Percentiles rank a stretch among this genome's conserved stretches.
Conservation (phyloP, 37 sponge, comb jelly and placozoan genomes). For the Aplysina aerophoba region DNA sequence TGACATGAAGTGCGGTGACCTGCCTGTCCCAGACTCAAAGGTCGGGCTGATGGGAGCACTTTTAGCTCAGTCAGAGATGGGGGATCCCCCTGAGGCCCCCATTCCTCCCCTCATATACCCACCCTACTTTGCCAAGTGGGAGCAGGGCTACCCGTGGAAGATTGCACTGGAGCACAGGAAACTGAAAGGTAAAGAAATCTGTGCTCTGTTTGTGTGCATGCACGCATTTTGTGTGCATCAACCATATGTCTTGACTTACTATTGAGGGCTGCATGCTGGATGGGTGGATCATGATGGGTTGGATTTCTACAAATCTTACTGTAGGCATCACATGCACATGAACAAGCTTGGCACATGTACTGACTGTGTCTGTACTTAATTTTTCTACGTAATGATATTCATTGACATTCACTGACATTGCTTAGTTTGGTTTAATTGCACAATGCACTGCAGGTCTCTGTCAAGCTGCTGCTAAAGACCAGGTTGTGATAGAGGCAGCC, state of each 20-base stretch:
- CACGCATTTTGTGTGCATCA: not conserved
- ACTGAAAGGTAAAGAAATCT: slow-evolving; percentile 49
- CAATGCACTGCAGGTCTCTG: no score
- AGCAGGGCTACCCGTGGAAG: slow-evolving; percentile 50
- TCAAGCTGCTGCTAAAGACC: not conserved
- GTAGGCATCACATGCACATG: no score
- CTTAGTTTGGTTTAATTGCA: not conserved
- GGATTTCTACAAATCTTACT: no score
- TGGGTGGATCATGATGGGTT: no score
- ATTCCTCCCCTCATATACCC: slow-evolving; percentile 52
- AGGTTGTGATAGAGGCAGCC: slow-evolving; percentile 1
- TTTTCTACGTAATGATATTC: not conserved
- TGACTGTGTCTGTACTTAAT: no score
- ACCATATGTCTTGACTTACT: not conserved
- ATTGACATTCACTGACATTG: not conserved
- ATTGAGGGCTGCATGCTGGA: not conserved
- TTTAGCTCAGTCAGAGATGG: slow-evolving; percentile 68
- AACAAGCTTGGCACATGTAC: no score
- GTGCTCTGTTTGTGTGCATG: no score
- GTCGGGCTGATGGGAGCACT: slow-evolving; percentile 56
- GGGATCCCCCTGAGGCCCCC: slow-evolving; percentile 29
- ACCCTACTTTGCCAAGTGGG: slow-evolving; percentile 70
- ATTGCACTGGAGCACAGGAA: slow-evolving; percentile 72
- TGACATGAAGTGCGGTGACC: slow-evolving; percentile 52
- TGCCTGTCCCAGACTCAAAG: slow-evolving; percentile 40